Base-by-base conservation (phyloP, 2,797 vertebrate genomes). In the Spheniscus humboldti region DNA sequence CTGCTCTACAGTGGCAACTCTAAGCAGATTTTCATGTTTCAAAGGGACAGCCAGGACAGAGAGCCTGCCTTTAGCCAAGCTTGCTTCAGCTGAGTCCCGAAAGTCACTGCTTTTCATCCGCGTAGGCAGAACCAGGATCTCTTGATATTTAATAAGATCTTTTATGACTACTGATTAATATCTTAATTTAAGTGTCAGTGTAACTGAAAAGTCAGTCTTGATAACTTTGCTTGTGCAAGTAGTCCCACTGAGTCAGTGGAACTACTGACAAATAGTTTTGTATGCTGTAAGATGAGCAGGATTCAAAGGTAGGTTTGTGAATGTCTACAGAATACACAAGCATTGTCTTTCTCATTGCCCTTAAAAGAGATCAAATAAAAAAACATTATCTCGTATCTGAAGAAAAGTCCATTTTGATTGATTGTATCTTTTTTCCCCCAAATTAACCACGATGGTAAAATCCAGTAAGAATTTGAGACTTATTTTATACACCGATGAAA, bases 1-100 rank as follows among this genome's bases (percentile, higher is more conserved):
- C 55, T 77, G 47, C 89, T 94, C 87, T 83, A 67, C 92, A 91
- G 86, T 95, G 92, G 91, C 84, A 92, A 96, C 80, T 95, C 83
- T 73, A 47, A 87, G 88, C 81, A 93, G 90, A 77, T 93, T 95
- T 96, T 80, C 75, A 37, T 6, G 2, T 94, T 88, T 92, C 91
- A 90, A 86, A 95, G 53, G 69, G 89, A 79, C 72, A 81, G 84
- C 78, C 73, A 22, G 62, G 92, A 95, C 28, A 55, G 75, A 88
- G 53, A 86, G 57, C 57, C 56, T 72, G 73, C 33, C 73, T 69
- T 78, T 75, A 90, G 57, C 48, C 77, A 83, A 78, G 82, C 78
- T 83, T 52, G 6, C 87, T 87, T 91, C 84, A 47, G 56, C 52
- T 72, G 33, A n/a, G 43, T 78, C 78, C 69, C 9, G 8, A 57